Base-by-base conservation (phyloP, 2,888 invertebrate genomes). In the Tetropium fuscum region DNA sequence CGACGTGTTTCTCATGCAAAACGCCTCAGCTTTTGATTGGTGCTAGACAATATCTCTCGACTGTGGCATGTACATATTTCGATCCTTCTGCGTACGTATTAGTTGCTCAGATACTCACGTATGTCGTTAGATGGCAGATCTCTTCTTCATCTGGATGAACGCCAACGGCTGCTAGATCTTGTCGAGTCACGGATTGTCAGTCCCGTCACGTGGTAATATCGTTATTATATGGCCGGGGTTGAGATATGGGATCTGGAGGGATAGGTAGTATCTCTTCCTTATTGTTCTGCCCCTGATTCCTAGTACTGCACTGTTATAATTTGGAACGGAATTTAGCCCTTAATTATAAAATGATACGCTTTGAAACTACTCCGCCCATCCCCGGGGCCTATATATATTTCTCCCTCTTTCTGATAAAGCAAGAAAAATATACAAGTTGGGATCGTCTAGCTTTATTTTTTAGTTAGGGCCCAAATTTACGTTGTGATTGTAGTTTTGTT, bases 161-260 rank as follows among this genome's bases (percentile, higher is more conserved):
- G 62, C 65, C 64, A 67, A 64, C 63, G 64, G 66, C 68, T 54
- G 63, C 58, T 59, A 69, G 69, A 72, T 73, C 67, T 75, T 74
- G 74, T 73, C 73, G 66, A 70, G 73, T 73, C 73, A 72, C 74
- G 70, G 64, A 69, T 74, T 74, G 74, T 72, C 72, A 74, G 74
- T 72, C 72, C 47, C 53, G 72, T 76, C 76, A 75, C 74, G 75
- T 73, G 73, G 70, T 70, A 62, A 73, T 72, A 74, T 72, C 70
- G 72, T 73, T 73, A 72, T 72, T 74, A 71, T 71, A 71, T 72
- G 70, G 66, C 65, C 64, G 68, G 63, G 57, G 63, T 64, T 45
- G 40, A 27, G 30, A 51, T 36, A 43, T 13, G 22, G 36, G 13
- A 27, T 22, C 19, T 25, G 19, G 36, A 19, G 22, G 48, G 36